These are phyloP conservation scores for Drosophila nikananu DNA, from an alignment of 1,140 invertebrate species.

Conservation along the genomic window DNA sequence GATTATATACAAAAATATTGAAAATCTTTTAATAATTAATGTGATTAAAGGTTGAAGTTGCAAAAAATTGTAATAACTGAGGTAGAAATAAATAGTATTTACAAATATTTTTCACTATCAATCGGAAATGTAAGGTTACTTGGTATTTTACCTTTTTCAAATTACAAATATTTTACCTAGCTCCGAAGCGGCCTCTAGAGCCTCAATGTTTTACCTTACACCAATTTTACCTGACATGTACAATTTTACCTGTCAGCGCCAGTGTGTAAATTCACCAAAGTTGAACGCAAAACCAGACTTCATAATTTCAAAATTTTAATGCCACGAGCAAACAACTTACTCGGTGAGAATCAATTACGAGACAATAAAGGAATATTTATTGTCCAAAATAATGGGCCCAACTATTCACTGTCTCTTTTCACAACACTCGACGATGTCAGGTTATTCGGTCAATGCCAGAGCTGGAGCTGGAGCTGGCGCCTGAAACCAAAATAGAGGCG, in stretches of 20 bases:
- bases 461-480: not conserved
- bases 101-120: no score
- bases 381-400: not conserved
- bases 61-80: not conserved
- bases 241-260: not conserved
- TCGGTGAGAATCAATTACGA: constrained; percentile 3
- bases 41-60: not conserved
- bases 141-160: no score
- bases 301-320: not conserved
- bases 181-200: not conserved
- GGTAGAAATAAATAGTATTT: no score
- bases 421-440: constrained; percentile 17
- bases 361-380: constrained; percentile 6
- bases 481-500: constrained; percentile 22
- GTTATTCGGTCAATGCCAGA: constrained; percentile 70
- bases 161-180: not conserved
- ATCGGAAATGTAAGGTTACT: no score
- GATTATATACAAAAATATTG: constrained; percentile 22
- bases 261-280: not conserved
- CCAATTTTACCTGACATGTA: not conserved
- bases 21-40: not conserved
- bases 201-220: not conserved
- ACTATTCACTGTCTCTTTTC: constrained; percentile 17
- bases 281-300: not conserved
- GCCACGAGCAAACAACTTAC: no score